Evolutionary conservation across 2,797 vertebrate species (phyloP).

Genomic region (Rhinella marina): DNA sequence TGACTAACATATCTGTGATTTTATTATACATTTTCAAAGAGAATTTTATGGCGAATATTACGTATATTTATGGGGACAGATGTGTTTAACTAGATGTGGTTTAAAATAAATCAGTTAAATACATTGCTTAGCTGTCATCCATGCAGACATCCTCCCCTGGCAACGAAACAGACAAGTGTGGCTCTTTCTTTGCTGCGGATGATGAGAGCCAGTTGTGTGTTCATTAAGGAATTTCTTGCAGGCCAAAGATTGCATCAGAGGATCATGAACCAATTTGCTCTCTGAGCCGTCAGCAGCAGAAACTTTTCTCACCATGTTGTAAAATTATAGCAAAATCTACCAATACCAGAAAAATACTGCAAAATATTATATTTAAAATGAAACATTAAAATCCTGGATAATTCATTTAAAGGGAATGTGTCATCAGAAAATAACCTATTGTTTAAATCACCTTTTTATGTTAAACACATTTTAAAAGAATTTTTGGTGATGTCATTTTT

Average conservation of each 20-base stretch:
- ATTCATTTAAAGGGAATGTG: too few species aligned
- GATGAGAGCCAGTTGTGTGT: slow-evolving; percentile 55
- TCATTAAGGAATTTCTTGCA: slow-evolving; percentile 40
- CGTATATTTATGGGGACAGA: slow-evolving; percentile 69
- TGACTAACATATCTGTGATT: slow-evolving; percentile 55
- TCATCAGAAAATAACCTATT: too few species aligned
- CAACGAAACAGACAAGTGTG: slow-evolving; percentile 62
- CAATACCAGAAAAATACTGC: background rate
- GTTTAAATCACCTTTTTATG: too few species aligned
- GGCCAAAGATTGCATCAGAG: slow-evolving; percentile 13
- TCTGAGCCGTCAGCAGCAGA: slow-evolving; percentile 23
- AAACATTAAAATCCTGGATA: too few species aligned
- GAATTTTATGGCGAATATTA: slow-evolving; percentile 71
- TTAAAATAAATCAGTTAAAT: slow-evolving; percentile 70
- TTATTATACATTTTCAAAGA: slow-evolving; percentile 72
- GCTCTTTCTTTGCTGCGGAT: slow-evolving; percentile 39
- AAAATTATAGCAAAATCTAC: background rate
- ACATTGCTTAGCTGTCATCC: slow-evolving; percentile 64
- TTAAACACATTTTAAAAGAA: too few species aligned
- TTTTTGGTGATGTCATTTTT: too few species aligned
- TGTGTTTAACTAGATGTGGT: slow-evolving; percentile 70
- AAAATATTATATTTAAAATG: background rate
- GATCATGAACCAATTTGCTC: slow-evolving; percentile 36
- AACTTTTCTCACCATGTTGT: slow-evolving; percentile 22
- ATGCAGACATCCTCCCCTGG: slow-evolving; percentile 54